These are phyloP conservation scores for Hydrotaea cyrtoneurina DNA, from an alignment of 2,888 invertebrate species.

Conservation along the genomic window DNA sequence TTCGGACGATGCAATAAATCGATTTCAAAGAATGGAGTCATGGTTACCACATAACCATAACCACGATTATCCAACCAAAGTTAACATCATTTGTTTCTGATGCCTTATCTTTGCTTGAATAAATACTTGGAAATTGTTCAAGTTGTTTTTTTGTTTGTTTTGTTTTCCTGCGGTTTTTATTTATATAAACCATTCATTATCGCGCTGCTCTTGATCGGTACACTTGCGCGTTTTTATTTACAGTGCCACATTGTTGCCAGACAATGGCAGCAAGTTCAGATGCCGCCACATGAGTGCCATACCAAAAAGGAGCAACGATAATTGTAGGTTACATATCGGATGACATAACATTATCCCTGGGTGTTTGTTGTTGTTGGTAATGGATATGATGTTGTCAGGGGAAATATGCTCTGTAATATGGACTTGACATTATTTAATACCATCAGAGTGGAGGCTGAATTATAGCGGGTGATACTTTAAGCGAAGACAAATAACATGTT, in stretches of 20 bases:
- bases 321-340: not conserved
- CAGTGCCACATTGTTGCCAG: not conserved
- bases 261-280: not conserved
- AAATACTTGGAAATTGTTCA: slow-evolving; percentile 1
- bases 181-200: not conserved
- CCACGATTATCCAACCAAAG: slow-evolving; percentile 5
- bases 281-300: not conserved
- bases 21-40: not conserved
- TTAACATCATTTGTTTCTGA: not conserved
- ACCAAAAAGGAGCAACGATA: not conserved
- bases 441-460: no score
- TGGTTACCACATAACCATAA: not conserved
- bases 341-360: not conserved
- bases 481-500: no score
- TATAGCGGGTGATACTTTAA: no score
- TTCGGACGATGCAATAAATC: not conserved
- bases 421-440: no score
- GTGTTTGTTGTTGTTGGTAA: not conserved
- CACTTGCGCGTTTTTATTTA: not conserved
- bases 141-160: slow-evolving; percentile 8
- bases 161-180: not conserved
- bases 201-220: not conserved
- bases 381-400: no score
- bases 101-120: not conserved
- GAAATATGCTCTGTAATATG: no score